Evolutionary conservation across 2,888 invertebrate species (phyloP).

Genomic region (Cephus nigrinus): DNA sequence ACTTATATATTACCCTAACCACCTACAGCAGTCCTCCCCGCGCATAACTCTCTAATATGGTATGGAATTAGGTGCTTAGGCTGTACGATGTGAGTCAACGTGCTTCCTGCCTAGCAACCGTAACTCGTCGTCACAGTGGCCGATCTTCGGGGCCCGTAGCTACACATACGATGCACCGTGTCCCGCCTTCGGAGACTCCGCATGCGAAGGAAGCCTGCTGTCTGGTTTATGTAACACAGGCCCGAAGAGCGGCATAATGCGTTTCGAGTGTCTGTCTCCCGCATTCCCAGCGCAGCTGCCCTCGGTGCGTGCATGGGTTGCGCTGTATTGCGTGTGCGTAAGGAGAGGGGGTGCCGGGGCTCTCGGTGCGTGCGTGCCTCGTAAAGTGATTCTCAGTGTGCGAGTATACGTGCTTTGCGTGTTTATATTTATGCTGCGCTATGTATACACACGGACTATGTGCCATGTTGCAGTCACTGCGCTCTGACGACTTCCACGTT

Average conservation of each 20-base stretch:
- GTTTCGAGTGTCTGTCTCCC: constrained; percentile 42
- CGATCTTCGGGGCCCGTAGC: constrained; percentile 17
- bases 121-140: constrained; percentile 31
- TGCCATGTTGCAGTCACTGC: background rate
- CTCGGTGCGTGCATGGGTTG: constrained; percentile 10
- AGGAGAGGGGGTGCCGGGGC: background rate
- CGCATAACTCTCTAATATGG: background rate
- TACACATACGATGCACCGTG: background rate
- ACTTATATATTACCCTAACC: too few species aligned
- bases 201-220: constrained; percentile 17
- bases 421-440: background rate
- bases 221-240: constrained; percentile 34
- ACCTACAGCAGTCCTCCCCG: too few species aligned
- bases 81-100: background rate
- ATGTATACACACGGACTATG: background rate
- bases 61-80: background rate
- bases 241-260: constrained; percentile 27
- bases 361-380: background rate
- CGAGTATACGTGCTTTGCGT: background rate
- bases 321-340: constrained; percentile 10
- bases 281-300: constrained; percentile 49
- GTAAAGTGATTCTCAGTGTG: background rate
- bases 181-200: constrained; percentile 1
- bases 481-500: background rate
- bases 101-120: constrained; percentile 30